These are phyloP conservation scores for Zosterops borbonicus DNA, from an alignment of 2,113 vertebrate genomes.

Conservation along the genomic window DNA sequence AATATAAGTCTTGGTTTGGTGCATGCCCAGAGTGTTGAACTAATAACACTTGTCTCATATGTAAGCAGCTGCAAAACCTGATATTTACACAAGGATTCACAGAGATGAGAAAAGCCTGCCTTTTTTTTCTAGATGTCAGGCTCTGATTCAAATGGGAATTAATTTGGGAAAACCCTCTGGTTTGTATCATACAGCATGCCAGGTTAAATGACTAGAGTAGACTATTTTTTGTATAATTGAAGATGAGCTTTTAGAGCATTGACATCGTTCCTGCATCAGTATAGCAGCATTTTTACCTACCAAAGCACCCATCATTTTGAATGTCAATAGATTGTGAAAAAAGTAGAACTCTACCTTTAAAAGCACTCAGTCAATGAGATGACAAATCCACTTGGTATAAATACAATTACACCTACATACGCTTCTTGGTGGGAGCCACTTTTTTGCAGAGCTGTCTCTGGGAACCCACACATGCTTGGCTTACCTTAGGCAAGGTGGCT, in stretches of 20 bases:
- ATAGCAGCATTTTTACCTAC: neutral
- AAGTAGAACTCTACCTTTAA: neutral
- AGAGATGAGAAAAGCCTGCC: constrained; percentile 16
- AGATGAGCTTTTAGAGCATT: neutral
- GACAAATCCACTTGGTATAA: neutral
- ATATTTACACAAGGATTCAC: constrained; percentile 64
- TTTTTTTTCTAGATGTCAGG: neutral
- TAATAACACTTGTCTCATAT: constrained; percentile 33
- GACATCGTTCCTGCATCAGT: neutral
- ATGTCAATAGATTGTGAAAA: neutral
- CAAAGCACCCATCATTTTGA: neutral
- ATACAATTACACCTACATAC: neutral
- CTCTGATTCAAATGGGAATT: constrained; percentile 18
- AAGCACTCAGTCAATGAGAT: neutral
- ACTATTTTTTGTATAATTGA: neutral
- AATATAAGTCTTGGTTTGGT: constrained; percentile 24
- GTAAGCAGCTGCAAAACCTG: constrained; percentile 63
- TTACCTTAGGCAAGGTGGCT: neutral
- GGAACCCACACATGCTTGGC: neutral
- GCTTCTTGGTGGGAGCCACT: neutral
- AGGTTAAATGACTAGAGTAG: neutral
- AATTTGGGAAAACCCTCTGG: constrained; percentile 34
- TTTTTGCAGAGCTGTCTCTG: neutral
- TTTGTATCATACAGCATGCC: neutral
- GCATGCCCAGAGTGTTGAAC: constrained; percentile 29